Conservation (phyloP, 2,888 invertebrate genomes). For the Agrotis segetum region DNA sequence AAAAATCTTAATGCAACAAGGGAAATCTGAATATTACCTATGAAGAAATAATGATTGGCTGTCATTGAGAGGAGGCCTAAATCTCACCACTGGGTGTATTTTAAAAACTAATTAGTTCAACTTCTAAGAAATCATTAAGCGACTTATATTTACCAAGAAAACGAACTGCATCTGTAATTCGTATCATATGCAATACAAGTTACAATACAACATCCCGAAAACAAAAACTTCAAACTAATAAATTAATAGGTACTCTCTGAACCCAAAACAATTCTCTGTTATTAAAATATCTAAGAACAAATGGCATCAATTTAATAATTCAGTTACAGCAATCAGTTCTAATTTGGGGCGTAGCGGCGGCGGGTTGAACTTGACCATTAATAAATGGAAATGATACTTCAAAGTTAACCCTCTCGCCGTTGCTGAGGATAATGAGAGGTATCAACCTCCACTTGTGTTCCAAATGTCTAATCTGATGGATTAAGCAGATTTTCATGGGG, state of each 20-base stretch:
- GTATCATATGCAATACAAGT: too few relatives aligned
- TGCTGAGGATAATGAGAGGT: constrained; percentile 80
- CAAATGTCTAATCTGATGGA: constrained; percentile 63
- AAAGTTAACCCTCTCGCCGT: constrained; percentile 86
- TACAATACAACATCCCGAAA: not conserved
- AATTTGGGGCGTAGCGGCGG: constrained; percentile 76
- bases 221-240: not conserved
- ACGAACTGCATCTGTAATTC: too few relatives aligned
- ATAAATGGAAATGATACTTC: constrained; percentile 91
- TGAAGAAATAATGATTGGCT: too few relatives aligned
- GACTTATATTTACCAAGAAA: too few relatives aligned
- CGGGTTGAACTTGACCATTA: constrained; percentile 88
- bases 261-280: constrained; percentile 57
- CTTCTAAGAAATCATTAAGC: too few relatives aligned
- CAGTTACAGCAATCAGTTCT: constrained; percentile 86
- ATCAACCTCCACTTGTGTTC: constrained; percentile 75
- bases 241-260: constrained; percentile 32
- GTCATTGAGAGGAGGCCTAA: too few relatives aligned
- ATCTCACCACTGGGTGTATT: too few relatives aligned
- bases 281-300: constrained; percentile 76
- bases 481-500: constrained; percentile 44
- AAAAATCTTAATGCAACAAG: not conserved
- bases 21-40: not conserved
- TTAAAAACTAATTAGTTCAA: too few relatives aligned
- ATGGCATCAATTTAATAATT: constrained; percentile 88